A percentile compares a stretch with the other conserved stretches of the same genome.
Conservation (phyloP, 1,140 invertebrate species). For the Philotrypesis tridentata region DNA sequence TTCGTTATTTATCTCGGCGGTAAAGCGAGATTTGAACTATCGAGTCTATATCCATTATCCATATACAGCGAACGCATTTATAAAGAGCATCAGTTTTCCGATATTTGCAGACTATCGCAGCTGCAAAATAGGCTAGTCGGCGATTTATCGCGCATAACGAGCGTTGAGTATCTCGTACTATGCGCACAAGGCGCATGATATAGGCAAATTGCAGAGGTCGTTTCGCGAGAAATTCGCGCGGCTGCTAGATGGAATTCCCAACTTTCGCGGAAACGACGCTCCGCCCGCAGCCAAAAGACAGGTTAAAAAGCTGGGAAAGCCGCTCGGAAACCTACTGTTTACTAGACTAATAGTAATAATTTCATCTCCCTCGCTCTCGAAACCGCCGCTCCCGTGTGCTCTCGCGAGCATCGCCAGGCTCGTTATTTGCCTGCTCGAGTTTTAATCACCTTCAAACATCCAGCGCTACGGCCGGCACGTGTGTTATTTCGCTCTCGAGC, state of each 20-base stretch:
- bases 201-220: conserved; percentile 3
- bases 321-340: conserved; percentile 23
- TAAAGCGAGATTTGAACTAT: neutral
- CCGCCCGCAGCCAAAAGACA: neutral
- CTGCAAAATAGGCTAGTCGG: neutral
- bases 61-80: too few relatives aligned
- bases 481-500: neutral
- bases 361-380: conserved; percentile 1
- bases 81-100: neutral
- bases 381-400: neutral
- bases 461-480: neutral
- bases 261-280: neutral
- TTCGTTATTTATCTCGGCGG: neutral
- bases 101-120: neutral
- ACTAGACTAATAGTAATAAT: conserved; percentile 43
- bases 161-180: neutral
- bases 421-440: conserved; percentile 41
- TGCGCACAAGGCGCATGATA: too few relatives aligned
- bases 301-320: neutral
- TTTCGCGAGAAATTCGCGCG: neutral
- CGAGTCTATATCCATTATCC: too few relatives aligned
- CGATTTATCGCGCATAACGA: neutral
- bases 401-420: neutral
- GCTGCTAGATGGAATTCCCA: neutral
- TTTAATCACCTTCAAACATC: conserved; percentile 33